Base-by-base conservation (phyloP, 2,888 invertebrate genomes). In the Sinhomidia bicolor region DNA sequence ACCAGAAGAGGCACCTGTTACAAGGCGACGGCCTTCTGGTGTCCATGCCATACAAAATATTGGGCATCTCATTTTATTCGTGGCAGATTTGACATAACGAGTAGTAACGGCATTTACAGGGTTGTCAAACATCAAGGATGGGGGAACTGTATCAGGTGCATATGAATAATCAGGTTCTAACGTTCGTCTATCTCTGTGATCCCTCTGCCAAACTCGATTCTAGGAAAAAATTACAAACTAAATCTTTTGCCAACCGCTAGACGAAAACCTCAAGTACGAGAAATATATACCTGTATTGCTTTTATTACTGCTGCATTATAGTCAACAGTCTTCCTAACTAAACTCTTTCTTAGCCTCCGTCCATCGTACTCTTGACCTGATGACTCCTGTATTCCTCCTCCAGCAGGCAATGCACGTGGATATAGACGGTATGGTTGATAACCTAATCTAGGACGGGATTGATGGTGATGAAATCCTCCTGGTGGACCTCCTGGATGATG, bases 1-100 rank as follows among this genome's bases (percentile, higher is more conserved):
- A 65, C 99, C 99, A 85, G 99, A 99, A 36, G 99, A 99, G 26
- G 99, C 99, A 10, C 99, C 99, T 0, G 99, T 99, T 6, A 99
- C 98, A 90, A 99, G 95, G 92, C 99, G 96, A 91, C 99, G 95
- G 14, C 99, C 99, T 94, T 99, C 99, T 0, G 99, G 99, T 6
- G 99, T 99, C 99, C 99, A 99, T 14, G 98, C 98, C 93, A 99
- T 96, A 93, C 98, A 98, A 94, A 99, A 99, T 93, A 99, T 99
- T 0, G 99, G 99, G 94, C 99, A 99, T 92, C 99, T 95, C 97
- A 99, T 98, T 95, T 99, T 99, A 94, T 99, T 99, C 84, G 99
- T 99, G 9, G 99, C 99, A n/a, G 99, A 98, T 94, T 99, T 97
- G 7, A 99, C 99, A 94, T 99, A 99, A 93, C 98, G 95, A 10